These are phyloP conservation scores for Mizuhopecten yessoensis DNA, from an alignment of 1,140 invertebrate genomes.

Conservation along the genomic window DNA sequence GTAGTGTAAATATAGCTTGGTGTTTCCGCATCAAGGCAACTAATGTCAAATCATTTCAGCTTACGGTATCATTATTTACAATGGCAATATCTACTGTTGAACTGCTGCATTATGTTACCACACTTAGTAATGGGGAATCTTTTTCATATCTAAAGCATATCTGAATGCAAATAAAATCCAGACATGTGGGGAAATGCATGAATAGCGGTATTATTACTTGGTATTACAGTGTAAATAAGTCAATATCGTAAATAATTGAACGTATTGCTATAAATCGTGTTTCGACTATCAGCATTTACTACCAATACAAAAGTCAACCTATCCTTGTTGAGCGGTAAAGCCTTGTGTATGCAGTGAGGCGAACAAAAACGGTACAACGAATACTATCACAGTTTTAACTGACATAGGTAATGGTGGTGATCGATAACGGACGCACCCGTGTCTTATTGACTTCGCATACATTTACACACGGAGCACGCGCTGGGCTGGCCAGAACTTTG, in stretches of 20 bases:
- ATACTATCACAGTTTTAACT: background rate
- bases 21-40: too few species aligned
- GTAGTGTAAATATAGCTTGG: too few species aligned
- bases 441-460: background rate
- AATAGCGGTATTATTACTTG: background rate
- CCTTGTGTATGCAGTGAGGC: background rate
- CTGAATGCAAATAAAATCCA: background rate
- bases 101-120: background rate
- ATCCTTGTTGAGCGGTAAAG: background rate
- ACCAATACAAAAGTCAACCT: background rate
- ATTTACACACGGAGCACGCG: too few species aligned
- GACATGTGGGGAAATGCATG: background rate
- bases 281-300: background rate
- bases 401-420: too few species aligned
- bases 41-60: too few species aligned
- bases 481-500: too few species aligned
- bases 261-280: slow-evolving; percentile 22
- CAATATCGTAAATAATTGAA: background rate
- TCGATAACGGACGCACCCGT: background rate
- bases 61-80: background rate
- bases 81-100: too few species aligned
- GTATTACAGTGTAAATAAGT: background rate
- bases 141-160: background rate
- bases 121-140: background rate
- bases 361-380: background rate